These are phyloP conservation scores for Andrena hattorfiana DNA, from an alignment of 2,888 invertebrate species.

Conservation along the genomic window DNA sequence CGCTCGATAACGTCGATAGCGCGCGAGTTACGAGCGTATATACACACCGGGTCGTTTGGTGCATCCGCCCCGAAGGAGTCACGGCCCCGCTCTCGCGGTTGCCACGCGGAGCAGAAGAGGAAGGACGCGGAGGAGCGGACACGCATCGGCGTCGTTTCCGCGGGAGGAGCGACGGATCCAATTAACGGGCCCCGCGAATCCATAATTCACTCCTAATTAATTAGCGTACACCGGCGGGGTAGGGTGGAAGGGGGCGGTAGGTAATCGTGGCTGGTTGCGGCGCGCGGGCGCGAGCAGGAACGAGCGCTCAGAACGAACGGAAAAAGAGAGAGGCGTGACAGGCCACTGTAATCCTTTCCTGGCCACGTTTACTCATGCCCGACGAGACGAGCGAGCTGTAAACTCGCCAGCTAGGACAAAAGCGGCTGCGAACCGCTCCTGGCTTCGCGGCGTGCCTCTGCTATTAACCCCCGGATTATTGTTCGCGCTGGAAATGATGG, in stretches of 20 bases:
- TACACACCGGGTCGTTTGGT: slow-evolving; percentile 47
- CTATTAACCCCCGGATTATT: slow-evolving; percentile 58
- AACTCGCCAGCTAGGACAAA: slow-evolving; percentile 67
- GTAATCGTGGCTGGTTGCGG: neutral
- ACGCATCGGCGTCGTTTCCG: slow-evolving; percentile 58
- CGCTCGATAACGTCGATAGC: slow-evolving; percentile 63
- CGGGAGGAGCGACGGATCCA: slow-evolving; percentile 71
- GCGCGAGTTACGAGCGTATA: slow-evolving; percentile 49
- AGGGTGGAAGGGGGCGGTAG: neutral
- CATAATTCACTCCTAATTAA: slow-evolving; percentile 81
- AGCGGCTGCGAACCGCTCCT: slow-evolving; percentile 62
- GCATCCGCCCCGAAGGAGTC: slow-evolving; percentile 62
- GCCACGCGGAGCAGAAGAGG: slow-evolving; percentile 34
- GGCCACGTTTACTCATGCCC: slow-evolving; percentile 66
- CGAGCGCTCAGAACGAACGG: neutral
- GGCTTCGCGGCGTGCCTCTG: slow-evolving; percentile 58
- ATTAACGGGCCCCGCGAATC: slow-evolving; percentile 76
- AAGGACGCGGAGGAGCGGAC: slow-evolving; percentile 43
- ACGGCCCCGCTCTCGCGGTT: slow-evolving; percentile 41
- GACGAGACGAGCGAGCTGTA: slow-evolving; percentile 63
- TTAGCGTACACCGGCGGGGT: slow-evolving; percentile 65
- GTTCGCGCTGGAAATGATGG: slow-evolving; percentile 52
- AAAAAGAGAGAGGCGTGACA: slow-evolving; percentile 55
- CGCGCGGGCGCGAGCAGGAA: neutral
- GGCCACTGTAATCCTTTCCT: slow-evolving; percentile 64